phyloP scores from a whole-genome alignment of 2,797 vertebrate species.

The Mormyrus proboscirostris region DNA sequence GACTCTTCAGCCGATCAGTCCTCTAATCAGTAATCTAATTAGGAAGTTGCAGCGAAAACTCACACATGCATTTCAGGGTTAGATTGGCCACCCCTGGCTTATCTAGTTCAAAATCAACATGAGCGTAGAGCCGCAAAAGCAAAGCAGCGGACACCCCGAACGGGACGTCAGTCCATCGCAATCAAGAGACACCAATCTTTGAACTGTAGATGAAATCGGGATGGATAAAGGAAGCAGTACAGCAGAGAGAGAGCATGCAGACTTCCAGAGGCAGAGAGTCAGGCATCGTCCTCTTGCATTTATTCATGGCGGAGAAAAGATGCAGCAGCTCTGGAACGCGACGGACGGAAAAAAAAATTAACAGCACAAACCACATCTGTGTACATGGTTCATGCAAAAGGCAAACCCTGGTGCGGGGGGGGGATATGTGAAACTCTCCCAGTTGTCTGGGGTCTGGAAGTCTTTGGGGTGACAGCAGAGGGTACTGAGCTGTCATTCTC shows the following conservation, averaged over 20 bases:
- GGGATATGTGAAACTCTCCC: slow-evolving; percentile 31
- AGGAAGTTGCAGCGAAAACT: neutral
- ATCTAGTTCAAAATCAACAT: neutral
- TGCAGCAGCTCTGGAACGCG: slow-evolving; percentile 26
- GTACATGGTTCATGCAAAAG: slow-evolving; percentile 2
- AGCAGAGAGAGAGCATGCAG: neutral
- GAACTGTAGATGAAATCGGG: neutral
- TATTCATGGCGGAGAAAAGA: slow-evolving; percentile 17
- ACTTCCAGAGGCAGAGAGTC: neutral
- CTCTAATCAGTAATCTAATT: neutral
- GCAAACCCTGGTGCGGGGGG: slow-evolving; percentile 9
- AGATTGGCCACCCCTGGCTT: neutral
- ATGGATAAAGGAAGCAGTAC: neutral
- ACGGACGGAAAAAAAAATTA: slow-evolving; percentile 9
- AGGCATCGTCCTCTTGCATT: neutral
- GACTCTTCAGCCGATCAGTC: neutral
- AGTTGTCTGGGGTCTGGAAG: slow-evolving; percentile 30
- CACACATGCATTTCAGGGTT: neutral
- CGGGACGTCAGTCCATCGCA: neutral
- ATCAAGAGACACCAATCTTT: neutral
- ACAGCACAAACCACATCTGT: slow-evolving; percentile 24
- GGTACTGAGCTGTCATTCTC: neutral
- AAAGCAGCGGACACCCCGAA: neutral
- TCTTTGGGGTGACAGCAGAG: slow-evolving; percentile 8
- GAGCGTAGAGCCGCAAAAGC: neutral